A percentile compares a stretch with the other conserved stretches of the same genome.
Conservation (phyloP, 2,113 vertebrate species). For the Anseranas semipalmata region DNA sequence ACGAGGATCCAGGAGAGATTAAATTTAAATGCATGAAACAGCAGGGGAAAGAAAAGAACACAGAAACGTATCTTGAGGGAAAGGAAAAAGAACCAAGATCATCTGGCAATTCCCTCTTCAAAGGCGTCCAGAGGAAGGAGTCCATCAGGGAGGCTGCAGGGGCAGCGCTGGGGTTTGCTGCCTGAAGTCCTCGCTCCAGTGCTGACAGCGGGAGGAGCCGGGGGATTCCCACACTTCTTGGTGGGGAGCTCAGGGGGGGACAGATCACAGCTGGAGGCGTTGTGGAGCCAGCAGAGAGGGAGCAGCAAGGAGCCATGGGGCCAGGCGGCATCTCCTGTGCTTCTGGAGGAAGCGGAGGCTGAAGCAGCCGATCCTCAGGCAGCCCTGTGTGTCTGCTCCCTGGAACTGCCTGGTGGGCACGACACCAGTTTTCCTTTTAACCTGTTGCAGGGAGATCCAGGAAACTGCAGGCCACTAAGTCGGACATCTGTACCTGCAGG, state of each 20-base stretch:
- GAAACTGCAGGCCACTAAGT: neutral
- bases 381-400: neutral
- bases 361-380: neutral
- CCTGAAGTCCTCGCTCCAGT: neutral
- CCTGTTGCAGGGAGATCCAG: neutral
- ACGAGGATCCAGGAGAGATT: neutral
- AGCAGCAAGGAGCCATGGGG: neutral
- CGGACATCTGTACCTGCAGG: accelerated
- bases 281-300: neutral
- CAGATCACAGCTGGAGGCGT: neutral
- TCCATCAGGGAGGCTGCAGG: neutral
- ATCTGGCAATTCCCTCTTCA: neutral
- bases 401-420: neutral
- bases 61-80: neutral
- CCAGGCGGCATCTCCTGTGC: neutral
- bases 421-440: neutral
- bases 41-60: neutral
- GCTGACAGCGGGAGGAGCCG: neutral
- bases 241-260: neutral
- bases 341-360: neutral
- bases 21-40: neutral
- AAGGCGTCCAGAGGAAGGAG: neutral
- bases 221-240: accelerated
- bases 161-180: neutral
- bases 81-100: neutral